Percentiles rank a stretch among this genome's conserved stretches.
These are phyloP conservation scores for Apamea anceps DNA, from an alignment of 2,888 invertebrate species.

Conservation along the genomic window DNA sequence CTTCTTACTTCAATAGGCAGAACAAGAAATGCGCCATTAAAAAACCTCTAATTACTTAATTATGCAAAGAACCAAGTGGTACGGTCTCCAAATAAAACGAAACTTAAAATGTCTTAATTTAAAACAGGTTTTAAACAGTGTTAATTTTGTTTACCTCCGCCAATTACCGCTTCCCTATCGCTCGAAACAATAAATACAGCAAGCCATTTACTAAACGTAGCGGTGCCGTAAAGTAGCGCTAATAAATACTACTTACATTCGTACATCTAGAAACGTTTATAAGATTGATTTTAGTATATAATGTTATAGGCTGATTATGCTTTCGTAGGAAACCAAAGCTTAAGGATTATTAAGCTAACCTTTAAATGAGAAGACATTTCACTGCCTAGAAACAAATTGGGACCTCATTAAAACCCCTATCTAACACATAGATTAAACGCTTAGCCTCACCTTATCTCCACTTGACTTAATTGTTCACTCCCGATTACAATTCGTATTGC, in stretches of 20 bases:
- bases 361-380: not conserved
- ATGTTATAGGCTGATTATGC: not conserved
- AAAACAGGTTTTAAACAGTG: conserved; percentile 71
- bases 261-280: conserved; percentile 32
- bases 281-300: conserved; percentile 20
- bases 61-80: conserved; percentile 17
- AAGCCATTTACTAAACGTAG: conserved; percentile 50
- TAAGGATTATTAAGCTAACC: not conserved
- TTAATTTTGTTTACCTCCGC: conserved; percentile 69
- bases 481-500: conserved; percentile 22
- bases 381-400: not conserved
- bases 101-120: conserved; percentile 64
- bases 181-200: conserved; percentile 62
- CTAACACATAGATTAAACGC: conserved; percentile 23
- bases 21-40: conserved; percentile 8
- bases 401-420: not conserved
- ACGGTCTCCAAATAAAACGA: conserved; percentile 43
- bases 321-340: not conserved
- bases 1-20: not conserved
- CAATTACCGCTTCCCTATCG: conserved; percentile 69
- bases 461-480: conserved; percentile 7
- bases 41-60: conserved; percentile 31
- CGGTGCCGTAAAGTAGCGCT: conserved; percentile 34
- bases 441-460: conserved; percentile 20
- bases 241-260: conserved; percentile 51